phyloP scores from a whole-genome alignment of 2,888 invertebrate genomes.

The Saturnia pavonia region DNA sequence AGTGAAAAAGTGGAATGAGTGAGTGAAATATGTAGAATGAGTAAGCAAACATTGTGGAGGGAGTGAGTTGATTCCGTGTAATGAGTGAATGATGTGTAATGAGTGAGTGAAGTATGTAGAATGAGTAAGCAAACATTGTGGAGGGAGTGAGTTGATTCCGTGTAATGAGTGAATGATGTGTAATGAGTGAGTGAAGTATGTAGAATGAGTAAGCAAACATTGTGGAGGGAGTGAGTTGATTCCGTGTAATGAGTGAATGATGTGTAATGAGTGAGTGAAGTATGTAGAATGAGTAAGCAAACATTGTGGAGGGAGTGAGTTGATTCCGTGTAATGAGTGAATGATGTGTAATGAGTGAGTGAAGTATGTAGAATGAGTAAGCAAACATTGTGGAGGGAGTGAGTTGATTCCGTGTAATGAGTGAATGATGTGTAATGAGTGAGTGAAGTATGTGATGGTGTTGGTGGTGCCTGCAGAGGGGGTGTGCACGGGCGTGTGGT shows the following conservation, averaged over 20 bases:
- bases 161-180: background rate
- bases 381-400: background rate
- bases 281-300: no score
- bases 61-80: background rate
- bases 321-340: background rate
- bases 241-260: background rate
- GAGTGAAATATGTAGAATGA: background rate
- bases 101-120: background rate
- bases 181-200: no score
- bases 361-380: no score
- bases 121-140: no score
- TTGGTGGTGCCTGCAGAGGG: constrained; percentile 40
- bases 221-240: background rate
- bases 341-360: background rate
- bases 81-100: no score
- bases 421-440: background rate
- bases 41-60: background rate
- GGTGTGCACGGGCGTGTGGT: constrained; percentile 42
- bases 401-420: background rate
- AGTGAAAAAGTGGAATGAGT: background rate
- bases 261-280: no score
- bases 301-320: background rate
- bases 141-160: background rate
- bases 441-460: background rate
- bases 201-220: background rate